Evolutionary conservation across 2,797 vertebrate genomes (phyloP).

Genomic region (Chelonia mydas): DNA sequence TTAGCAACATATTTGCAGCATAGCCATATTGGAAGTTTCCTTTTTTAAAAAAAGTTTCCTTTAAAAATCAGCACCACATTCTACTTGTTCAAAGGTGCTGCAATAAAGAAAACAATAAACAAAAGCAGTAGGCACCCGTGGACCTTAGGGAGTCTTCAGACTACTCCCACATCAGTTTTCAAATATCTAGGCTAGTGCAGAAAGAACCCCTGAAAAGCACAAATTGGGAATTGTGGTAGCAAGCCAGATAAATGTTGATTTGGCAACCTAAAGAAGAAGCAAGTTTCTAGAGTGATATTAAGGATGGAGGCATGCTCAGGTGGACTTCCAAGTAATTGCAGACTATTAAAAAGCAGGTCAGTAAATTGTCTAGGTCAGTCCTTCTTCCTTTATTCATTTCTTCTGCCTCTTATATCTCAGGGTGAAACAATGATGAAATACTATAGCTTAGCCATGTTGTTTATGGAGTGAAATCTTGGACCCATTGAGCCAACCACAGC

Average conservation of each 20-base stretch:
- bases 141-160: background rate
- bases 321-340: background rate
- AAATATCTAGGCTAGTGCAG: background rate
- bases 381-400: background rate
- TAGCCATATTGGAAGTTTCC: background rate
- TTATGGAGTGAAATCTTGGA: background rate
- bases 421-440: background rate
- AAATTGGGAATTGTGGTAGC: fast-evolving
- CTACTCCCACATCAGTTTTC: background rate
- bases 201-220: background rate
- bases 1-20: background rate
- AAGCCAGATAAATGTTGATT: background rate
- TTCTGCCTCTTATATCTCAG: background rate
- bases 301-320: background rate
- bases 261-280: background rate
- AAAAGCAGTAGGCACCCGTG: background rate
- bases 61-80: background rate
- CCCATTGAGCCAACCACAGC: background rate
- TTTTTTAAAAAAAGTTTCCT: background rate
- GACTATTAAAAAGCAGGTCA: background rate
- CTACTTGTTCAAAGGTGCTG: background rate
- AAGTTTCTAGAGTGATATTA: background rate
- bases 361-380: background rate
- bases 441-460: background rate
- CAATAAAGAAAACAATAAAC: background rate